Base-by-base conservation (phyloP, 2,888 invertebrate species). In the Palloptera scutellata region DNA sequence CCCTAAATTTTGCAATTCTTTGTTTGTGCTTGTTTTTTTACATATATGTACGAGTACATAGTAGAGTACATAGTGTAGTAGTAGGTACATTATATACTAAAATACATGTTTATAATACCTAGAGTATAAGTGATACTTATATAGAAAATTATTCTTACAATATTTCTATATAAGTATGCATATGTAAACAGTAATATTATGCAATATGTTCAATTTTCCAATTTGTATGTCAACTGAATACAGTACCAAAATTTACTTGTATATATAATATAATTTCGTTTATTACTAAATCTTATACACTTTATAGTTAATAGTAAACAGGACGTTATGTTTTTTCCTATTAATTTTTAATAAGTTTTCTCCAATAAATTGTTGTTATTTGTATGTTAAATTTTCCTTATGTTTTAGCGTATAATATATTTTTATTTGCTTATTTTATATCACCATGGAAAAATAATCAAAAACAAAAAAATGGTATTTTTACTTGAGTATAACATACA, bases 381-480 rank as follows among this genome's bases (percentile, higher is more conserved):
- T 48, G 48, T 48, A 11, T 48, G 13, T 67, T 15, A 57, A 48
- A 67, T 74, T 74, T 68, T 54, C 1, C 30, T 17, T 62, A n/a
- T 52, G 6, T 41, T 30, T 20, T 52, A 30, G 10, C 8, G 15
- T 62, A 52, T 10, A 15, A 15, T 42, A 45, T 20, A 19, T 43
- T 17, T 59, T 40, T 60, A 1, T 55, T 54, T 62, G 65, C 68
- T 68, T 74, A 74, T 68, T 72, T 73, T 74, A 73, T 78, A 78
- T 79, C 81, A 80, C 81, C 72, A 71, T 74, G 69, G 40, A 66
- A 64, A 66, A 74, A 68, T 64, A 64, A 70, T 63, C 64, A 69
- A 71, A 70, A 64, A 70, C 61, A 62, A 69, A 71, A 70, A 67
- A 64, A 61, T 42, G n/a, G 41, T 60, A 41, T 57, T 64, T 64